Evolutionary conservation across 1,140 invertebrate genomes (phyloP), one percentile per base, ranked within the genome.

Genomic region (Marisa cornuarietis): DNA sequence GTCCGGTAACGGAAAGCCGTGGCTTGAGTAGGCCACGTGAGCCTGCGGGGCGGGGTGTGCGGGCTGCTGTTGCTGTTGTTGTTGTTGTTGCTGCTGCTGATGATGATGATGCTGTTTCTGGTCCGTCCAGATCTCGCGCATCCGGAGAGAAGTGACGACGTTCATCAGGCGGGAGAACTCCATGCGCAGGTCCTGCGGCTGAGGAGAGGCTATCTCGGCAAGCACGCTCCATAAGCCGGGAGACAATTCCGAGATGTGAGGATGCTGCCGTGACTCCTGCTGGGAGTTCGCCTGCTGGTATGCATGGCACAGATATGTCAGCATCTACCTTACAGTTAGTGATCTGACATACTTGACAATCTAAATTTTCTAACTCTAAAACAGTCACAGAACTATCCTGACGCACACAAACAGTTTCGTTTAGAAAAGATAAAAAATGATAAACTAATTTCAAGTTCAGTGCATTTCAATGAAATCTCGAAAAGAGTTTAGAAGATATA

Each of bases 121-220:
- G 24, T 77, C 65, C 49, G 54, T 68, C 76, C 76, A 77, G 65
- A 77, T 77, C 18, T 77, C 65, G n/a, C 76, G 76, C 76, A 77
- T 77, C n/a, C 63, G 62, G n/a, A 63, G 65, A 6, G 76, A 77
- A 5, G 76, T 77, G 42, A 77, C 76, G 20, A 65, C 68, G 63
- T 77, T 68, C 76, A 77, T 77, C 65, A 77, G 6, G 42, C 76
- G 76, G 51, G 63, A 68, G 63, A 77, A 77, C 49, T 77, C 76
- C 13, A 77, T 77, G 42, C 68, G 76, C 42, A 77, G 65, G 20
- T 77, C 76, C 65, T 65, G 76, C 51, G 76, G 65, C 76, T 77
- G 76, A 10, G 76, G 76, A 42, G 42, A 65, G 20, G 76, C 49
- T 20, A 77, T 77, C 42, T 77, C 76, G 4, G 76, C 65, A 63